Evolutionary conservation across 2,113 vertebrate species (phyloP), one percentile per base, ranked within the genome.

Genomic region (Hippopotamus amphibius): DNA sequence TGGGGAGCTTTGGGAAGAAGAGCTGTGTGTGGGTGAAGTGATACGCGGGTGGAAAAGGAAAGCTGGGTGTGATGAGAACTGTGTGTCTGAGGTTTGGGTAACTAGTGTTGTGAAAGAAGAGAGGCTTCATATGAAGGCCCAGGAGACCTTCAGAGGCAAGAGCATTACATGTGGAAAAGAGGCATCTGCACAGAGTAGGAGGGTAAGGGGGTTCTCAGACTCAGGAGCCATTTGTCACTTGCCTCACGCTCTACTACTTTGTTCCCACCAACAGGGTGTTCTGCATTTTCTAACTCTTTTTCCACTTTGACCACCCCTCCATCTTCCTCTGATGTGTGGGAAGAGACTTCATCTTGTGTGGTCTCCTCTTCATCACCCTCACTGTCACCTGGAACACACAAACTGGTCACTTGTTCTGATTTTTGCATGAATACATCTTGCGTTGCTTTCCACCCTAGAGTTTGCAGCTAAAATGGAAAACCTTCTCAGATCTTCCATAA

Each of bases 331-430:
- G 99, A 99, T 0, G 98, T 98, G 69, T 98, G 98, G 71, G 99
- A 99, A 96, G 99, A 99, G 88, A 98, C 98, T 98, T 99, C 99
- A 97, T 99, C 99, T 95, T 98, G 98, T n/a, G 99, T 99, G 43
- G 98, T 99, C 92, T 99, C 99, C 92, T 99, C 99, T 14, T 98
- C 98, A 22, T 98, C 98, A 79, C 96, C 99, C 77, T 99, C 99
- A 3, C 99, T 99, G 97, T 99, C 98, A 98, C 99, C 99, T 99
- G 87, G 89, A 98, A 98, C 46, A 96, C 5, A 96, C 24, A 97
- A 57, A 98, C 77, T 82, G 93, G 85, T 98, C 88, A 98, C 41
- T 97, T 46, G 61, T 92, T 97, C 97, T 96, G 83, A 92, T 77
- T 95, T 95, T 90, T 88, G 50, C 83, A 91, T 22, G 61, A 82